phyloP scores from a whole-genome alignment of 2,113 vertebrate genomes.

The Bufo gargarizans region DNA sequence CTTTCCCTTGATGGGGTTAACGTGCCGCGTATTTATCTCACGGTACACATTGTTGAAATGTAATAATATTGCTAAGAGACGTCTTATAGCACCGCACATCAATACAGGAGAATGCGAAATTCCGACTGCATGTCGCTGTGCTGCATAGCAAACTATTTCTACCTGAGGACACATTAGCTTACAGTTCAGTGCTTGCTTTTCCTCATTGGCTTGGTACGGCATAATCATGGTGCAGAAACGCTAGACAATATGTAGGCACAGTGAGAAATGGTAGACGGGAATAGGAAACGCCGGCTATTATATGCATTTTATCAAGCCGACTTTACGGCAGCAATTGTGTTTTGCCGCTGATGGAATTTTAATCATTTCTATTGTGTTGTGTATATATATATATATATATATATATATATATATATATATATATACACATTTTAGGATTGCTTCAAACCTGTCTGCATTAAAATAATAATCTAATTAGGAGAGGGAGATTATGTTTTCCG shows the following conservation, averaged over 20 bases:
- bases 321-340: neutral
- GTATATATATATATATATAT: neutral
- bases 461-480: conserved; percentile 22
- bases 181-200: neutral
- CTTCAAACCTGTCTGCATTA: neutral
- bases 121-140: conserved; percentile 27
- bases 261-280: neutral
- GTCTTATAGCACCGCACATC: neutral
- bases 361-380: conserved; percentile 4
- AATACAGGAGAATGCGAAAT: conserved; percentile 22
- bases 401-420: neutral
- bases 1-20: neutral
- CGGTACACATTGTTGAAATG: neutral
- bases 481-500: neutral
- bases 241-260: neutral
- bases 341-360: neutral
- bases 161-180: neutral
- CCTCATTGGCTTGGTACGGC: neutral
- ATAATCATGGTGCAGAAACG: conserved; percentile 39
- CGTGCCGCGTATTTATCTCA: neutral
- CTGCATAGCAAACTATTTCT: conserved; percentile 20
- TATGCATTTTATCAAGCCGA: conserved; percentile 6
- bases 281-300: neutral
- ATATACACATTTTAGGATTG: neutral
- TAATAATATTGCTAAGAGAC: neutral